phyloP scores from a whole-genome alignment of 92 coral and sea anemone genomes.

The Zoanthus sansibaricus region DNA sequence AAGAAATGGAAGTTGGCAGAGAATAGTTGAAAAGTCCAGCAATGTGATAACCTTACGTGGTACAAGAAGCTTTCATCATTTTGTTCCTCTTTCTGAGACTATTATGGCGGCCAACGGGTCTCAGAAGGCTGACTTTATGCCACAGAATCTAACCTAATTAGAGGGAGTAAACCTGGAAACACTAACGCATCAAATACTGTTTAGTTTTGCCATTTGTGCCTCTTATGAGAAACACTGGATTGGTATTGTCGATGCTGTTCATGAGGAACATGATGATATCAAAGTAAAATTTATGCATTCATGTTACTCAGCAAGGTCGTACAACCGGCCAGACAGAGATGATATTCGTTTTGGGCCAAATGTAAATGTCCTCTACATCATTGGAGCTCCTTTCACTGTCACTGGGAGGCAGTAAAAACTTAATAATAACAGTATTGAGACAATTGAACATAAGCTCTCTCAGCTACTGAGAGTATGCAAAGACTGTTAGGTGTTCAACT shows the following conservation, averaged over 20 bases:
- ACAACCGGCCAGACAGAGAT: slow-evolving; percentile 54
- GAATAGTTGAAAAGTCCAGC: neutral
- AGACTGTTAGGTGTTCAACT: no score
- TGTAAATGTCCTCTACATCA: slow-evolving; percentile 24
- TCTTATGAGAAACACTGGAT: slow-evolving; percentile 47
- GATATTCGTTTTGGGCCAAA: slow-evolving; percentile 21
- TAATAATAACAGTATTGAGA: no score
- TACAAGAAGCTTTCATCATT: neutral
- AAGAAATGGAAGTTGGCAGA: slow-evolving; percentile 14
- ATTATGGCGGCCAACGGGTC: no score
- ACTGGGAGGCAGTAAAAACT: slow-evolving; percentile 55
- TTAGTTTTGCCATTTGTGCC: no score
- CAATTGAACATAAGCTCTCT: no score
- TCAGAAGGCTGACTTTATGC: no score
- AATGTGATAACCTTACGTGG: slow-evolving; percentile 3
- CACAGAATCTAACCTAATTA: no score
- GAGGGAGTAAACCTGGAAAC: no score
- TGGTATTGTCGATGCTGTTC: slow-evolving; percentile 45
- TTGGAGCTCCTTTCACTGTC: slow-evolving; percentile 47
- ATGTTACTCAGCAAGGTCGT: slow-evolving; percentile 61
- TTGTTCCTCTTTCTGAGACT: neutral
- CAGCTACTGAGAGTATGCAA: no score
- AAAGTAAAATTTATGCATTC: slow-evolving; percentile 64
- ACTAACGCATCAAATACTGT: no score
- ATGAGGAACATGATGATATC: slow-evolving; percentile 38